Evolutionary conservation across 2,113 vertebrate genomes (phyloP), one percentile per base, ranked within the genome.

Genomic region (Mellivora capensis): DNA sequence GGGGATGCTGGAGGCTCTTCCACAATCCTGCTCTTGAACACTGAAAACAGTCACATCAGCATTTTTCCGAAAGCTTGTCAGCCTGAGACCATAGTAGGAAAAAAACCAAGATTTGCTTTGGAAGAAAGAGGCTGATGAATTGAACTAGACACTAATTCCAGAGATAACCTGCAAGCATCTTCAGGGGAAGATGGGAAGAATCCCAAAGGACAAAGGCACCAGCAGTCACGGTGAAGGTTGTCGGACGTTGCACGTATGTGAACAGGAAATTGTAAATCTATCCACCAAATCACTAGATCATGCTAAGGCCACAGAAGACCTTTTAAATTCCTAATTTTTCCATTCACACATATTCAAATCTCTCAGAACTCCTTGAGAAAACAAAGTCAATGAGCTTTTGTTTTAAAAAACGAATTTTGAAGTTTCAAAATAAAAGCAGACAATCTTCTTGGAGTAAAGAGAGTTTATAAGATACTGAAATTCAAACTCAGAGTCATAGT

Each of bases 191-290:
- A 23, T 39, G 42, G 15, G 2, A 1, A 3, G 14, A 91, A 44
- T 77, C 59, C 37, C 52, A 34, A 42, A 52, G 31, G 71, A 49
- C 6, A 44, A 96, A 23, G 2, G 9, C 62, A n/a, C 0, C 21
- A 14, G 15, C 14, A 42, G 3, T 8, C 0, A 1, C 11, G 12
- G 9, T 0, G 14, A 64, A 39, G 62, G 67, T 31, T 0, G 0
- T 0, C 10, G 0, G 25, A 21, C 4, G 7, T 2, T 1, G 10
- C 21, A 1, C 0, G 47, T 2, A 4, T 3, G 3, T 9, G 37
- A 27, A 9, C 0, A 10, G 21, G n/a, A 44, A 21, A 14, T 0
- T 18, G 2, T 34, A 44, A 31, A 31, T 4, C 8, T 1, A 69
- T 3, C 64, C 17, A 0, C 49, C 6, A 11, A 12, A 3, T 11